Conservation (phyloP, 2,113 vertebrate genomes). For the Taurulus bubalis region DNA sequence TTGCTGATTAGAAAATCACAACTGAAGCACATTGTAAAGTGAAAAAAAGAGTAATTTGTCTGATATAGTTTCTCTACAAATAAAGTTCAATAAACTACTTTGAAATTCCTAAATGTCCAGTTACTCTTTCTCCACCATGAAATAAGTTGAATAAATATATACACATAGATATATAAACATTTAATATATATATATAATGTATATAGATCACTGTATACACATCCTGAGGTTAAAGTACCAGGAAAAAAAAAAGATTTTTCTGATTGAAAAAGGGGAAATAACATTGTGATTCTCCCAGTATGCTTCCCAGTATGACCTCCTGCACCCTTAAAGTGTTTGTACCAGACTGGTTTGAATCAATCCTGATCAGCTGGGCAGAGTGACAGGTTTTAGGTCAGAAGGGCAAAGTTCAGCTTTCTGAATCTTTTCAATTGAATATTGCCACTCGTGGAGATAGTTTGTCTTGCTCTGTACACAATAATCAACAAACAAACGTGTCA, state of each 20-base stretch:
- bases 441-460: neutral
- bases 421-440: neutral
- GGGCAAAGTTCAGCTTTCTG: constrained; percentile 2
- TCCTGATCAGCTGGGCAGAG: constrained; percentile 17
- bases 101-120: neutral
- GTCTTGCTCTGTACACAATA: neutral
- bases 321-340: constrained; percentile 18
- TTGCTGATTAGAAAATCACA: neutral
- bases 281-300: neutral
- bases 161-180: neutral
- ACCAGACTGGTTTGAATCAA: constrained; percentile 44
- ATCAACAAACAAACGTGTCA: neutral
- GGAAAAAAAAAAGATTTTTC: neutral
- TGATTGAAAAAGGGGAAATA: neutral
- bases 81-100: neutral
- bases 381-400: constrained; percentile 12
- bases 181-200: neutral
- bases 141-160: neutral
- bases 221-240: neutral
- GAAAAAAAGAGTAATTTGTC: neutral
- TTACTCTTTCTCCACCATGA: neutral
- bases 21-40: neutral
- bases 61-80: neutral
- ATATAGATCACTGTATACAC: neutral
- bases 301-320: constrained; percentile 4